Base-by-base conservation (phyloP, 2,113 vertebrate genomes). In the Narcine bancroftii region DNA sequence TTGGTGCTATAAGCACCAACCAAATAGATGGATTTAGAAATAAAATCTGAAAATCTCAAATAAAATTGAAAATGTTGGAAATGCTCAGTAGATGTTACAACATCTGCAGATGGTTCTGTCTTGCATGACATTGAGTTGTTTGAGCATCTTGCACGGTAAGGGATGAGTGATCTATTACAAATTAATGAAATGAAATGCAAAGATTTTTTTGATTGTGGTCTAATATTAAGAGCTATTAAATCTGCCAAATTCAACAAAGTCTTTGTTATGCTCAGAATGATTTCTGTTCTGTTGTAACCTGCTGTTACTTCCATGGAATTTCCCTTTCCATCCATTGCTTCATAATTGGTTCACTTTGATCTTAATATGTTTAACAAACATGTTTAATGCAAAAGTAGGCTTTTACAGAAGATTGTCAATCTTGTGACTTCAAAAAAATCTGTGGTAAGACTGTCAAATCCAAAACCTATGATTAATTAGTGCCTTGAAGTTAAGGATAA, bases 261-360 rank as follows among this genome's bases (percentile, higher is more conserved):
- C 53, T 91, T 29, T 65, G 87, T 91, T 69, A 91, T 91, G 89
- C 71, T 69, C 42, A 65, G 89, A 91, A 91, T 91, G 89, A 39
- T 42, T 45, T 63, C 36, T 69, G 65, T 69, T 91, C 36, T 69
- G 89, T 91, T 26, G 33, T 69, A n/a, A 91, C 89, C 63, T 91
- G 89, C 89, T 69, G 42, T 47, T 69, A 89, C 63, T 42, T 89
- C 42, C 26, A 36, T 91, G 63, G 89, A 69, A 91, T 91, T 91
- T 71, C 89, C 89, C 65, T 42, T 89, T 42, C 60, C 39, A 91
- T 17, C 42, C 42, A 47, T 47, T 29, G 11, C 60, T n/a, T 47
- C 42, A 69, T 47, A 91, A 29, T 9, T 65, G 47, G 63, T 42
- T 45, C 2, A 10, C 87, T 91, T 91, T 69, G 63, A 91, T 69